These are phyloP conservation scores for Platichthys stellatus DNA, from an alignment of 2,113 vertebrate species.

Conservation along the genomic window DNA sequence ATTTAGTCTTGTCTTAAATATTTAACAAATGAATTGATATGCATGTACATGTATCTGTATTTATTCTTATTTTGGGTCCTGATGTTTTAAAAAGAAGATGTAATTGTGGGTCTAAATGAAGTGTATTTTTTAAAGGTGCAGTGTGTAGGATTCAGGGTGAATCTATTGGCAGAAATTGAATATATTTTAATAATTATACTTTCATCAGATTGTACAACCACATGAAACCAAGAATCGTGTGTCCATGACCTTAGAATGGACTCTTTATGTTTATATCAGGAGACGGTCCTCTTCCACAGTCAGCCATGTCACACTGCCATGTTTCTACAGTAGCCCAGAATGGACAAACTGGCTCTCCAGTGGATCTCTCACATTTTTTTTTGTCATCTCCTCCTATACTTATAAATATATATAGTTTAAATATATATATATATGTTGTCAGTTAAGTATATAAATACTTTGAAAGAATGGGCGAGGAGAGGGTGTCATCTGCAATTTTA, in stretches of 20 bases:
- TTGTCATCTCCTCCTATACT: no score
- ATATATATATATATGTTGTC: no score
- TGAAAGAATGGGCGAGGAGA: background rate
- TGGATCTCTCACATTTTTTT: background rate
- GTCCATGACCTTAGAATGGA: background rate
- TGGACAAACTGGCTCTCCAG: background rate
- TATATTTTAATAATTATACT: background rate
- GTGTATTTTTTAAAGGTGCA: background rate
- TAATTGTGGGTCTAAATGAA: background rate
- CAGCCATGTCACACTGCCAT: background rate
- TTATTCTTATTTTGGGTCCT: background rate
- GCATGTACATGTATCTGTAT: constrained; percentile 9
- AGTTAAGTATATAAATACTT: no score
- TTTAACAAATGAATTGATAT: constrained; percentile 1
- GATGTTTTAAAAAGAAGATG: background rate
- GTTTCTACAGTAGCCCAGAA: background rate
- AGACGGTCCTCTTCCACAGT: background rate
- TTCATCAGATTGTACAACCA: no score
- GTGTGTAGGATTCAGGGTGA: no score
- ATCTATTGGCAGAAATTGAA: background rate
- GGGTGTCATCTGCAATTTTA: background rate
- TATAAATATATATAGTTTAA: no score
- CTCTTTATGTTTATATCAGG: background rate
- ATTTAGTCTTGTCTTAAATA: background rate
- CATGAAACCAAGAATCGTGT: background rate